Evolutionary conservation across 2,888 invertebrate genomes (phyloP).

Genomic region (Melieria picta): DNA sequence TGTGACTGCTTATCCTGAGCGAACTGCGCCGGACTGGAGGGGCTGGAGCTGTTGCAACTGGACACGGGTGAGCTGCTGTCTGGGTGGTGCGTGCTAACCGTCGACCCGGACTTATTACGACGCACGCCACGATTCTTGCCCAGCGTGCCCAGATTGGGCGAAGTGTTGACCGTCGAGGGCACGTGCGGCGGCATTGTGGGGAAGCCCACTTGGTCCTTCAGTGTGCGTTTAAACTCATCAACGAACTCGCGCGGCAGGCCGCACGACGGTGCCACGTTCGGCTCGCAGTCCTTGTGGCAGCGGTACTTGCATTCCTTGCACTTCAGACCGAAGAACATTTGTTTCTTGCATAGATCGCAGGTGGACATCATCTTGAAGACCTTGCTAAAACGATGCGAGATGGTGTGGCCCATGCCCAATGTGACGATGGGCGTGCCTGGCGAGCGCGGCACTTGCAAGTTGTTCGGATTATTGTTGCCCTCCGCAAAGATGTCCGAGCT

Average conservation of each 20-base stretch:
- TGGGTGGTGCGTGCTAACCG: constrained; percentile 62
- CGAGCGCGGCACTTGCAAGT: constrained; percentile 69
- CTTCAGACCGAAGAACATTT: constrained; percentile 87
- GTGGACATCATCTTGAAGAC: constrained; percentile 88
- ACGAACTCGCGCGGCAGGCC: constrained; percentile 88
- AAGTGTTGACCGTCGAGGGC: constrained; percentile 62
- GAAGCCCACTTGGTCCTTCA: constrained; percentile 66
- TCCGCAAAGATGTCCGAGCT: constrained; percentile 61
- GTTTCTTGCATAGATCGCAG: constrained; percentile 90
- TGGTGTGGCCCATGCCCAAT: constrained; percentile 88
- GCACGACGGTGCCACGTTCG: constrained; percentile 92
- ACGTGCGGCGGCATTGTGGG: constrained; percentile 36
- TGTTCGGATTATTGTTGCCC: constrained; percentile 54
- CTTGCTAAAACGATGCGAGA: constrained; percentile 90
- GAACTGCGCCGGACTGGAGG: constrained; percentile 88
- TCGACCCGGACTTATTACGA: constrained; percentile 45
- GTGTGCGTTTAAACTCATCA: constrained; percentile 81
- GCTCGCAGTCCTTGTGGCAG: constrained; percentile 80
- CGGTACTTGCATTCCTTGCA: constrained; percentile 95
- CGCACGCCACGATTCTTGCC: constrained; percentile 49
- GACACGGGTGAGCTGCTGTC: constrained; percentile 95
- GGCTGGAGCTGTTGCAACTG: constrained; percentile 95
- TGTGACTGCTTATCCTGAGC: constrained; percentile 64
- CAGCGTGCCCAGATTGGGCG: constrained; percentile 58
- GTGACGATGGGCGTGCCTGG: constrained; percentile 82